Evolutionary conservation across 30 jellyfish, hydroid and myxozoan species (phyloP).

Genomic region (Hydra vulgaris): DNA sequence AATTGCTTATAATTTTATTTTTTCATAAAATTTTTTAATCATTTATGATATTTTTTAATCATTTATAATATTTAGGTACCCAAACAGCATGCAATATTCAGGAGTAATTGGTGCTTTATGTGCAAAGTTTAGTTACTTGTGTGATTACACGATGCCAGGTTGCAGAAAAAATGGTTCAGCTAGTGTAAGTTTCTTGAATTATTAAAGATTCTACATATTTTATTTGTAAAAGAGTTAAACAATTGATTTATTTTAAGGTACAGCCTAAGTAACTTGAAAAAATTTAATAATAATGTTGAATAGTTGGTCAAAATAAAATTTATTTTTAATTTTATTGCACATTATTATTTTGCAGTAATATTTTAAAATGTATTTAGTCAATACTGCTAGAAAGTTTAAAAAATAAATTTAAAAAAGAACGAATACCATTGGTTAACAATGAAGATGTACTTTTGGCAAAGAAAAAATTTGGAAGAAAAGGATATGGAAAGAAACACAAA

Average conservation of each 20-base stretch:
- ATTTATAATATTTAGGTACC: neutral
- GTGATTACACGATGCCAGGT: neutral
- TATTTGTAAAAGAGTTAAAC: neutral
- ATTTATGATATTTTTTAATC: neutral
- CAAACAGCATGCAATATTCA: neutral
- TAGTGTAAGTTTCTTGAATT: neutral
- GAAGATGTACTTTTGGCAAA: neutral
- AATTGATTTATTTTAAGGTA: neutral
- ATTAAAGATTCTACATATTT: neutral
- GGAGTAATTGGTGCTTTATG: neutral
- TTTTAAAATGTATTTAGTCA: neutral
- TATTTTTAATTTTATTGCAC: neutral
- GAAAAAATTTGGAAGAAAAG: neutral
- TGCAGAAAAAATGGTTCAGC: neutral
- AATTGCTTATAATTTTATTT: neutral
- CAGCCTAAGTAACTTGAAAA: neutral
- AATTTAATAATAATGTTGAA: too few species aligned
- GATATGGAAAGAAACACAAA: neutral
- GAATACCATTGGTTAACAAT: neutral
- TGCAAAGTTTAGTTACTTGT: neutral
- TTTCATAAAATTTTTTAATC: neutral
- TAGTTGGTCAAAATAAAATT: neutral
- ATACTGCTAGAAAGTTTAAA: neutral
- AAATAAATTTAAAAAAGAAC: neutral
- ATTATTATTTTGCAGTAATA: neutral